These are phyloP conservation scores for Micrasema minimum DNA, from an alignment of 1,140 invertebrate genomes.

Conservation along the genomic window DNA sequence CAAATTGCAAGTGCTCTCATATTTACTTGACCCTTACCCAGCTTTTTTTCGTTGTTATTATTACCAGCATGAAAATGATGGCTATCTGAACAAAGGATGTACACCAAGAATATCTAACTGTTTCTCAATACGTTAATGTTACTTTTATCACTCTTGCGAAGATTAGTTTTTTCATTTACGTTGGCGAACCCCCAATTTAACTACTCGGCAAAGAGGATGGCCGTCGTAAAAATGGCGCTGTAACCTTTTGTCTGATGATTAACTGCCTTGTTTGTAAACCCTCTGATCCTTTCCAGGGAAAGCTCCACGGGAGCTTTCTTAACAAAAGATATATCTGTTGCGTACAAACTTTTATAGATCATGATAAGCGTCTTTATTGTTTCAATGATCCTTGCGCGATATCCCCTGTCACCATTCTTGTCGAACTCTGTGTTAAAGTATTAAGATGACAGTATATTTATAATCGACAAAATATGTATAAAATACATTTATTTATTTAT, in stretches of 20 bases:
- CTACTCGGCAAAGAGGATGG: slow-evolving; percentile 11
- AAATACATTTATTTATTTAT: no score
- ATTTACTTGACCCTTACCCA: no score
- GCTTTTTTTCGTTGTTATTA: no score
- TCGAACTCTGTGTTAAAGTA: no score
- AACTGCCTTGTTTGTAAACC: slow-evolving; percentile 36
- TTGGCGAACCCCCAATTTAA: slow-evolving; percentile 9
- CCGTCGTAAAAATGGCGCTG: slow-evolving; percentile 16
- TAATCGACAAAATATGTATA: no score
- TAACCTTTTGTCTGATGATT: slow-evolving; percentile 35
- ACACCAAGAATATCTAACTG: no score
- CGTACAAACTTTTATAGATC: slow-evolving; percentile 20
- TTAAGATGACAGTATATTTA: background rate
- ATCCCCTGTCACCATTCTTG: background rate
- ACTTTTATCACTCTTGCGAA: no score
- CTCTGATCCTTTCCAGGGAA: slow-evolving; percentile 10
- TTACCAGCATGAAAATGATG: no score
- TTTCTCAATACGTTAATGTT: no score
- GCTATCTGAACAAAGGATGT: no score
- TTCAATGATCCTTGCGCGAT: slow-evolving; percentile 12
- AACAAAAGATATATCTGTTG: slow-evolving; percentile 16
- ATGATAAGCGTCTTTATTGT: slow-evolving; percentile 28
- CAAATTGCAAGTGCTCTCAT: no score
- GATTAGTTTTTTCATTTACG: slow-evolving; percentile 20
- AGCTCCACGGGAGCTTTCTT: background rate